A percentile compares a stretch with the other conserved stretches of the same genome.
Evolutionary conservation across 2,888 invertebrate species (phyloP).

Genomic region (Drosophila falleni): DNA sequence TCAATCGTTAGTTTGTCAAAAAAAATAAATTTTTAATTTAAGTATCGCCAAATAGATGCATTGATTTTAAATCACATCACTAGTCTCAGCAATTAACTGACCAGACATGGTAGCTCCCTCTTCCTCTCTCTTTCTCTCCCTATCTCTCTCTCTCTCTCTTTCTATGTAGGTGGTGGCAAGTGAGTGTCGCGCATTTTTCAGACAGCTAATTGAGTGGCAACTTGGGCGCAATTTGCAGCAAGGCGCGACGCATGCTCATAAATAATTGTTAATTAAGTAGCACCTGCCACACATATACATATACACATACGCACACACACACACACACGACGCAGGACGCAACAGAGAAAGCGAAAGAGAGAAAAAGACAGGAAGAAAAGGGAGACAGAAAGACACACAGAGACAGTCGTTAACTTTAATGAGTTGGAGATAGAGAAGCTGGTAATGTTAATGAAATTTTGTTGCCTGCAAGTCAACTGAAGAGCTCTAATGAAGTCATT

Average conservation of each 20-base stretch:
- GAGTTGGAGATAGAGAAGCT: slow-evolving; percentile 54
- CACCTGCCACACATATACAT: slow-evolving; percentile 41
- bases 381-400: neutral
- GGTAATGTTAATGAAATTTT: slow-evolving; percentile 80
- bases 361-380: neutral
- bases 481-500: slow-evolving; percentile 78
- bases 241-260: slow-evolving; percentile 51
- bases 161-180: neutral
- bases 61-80: too few relatives aligned
- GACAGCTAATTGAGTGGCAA: slow-evolving; percentile 76
- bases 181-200: slow-evolving; percentile 68
- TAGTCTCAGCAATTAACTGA: slow-evolving; percentile 43
- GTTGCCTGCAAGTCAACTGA: slow-evolving; percentile 56
- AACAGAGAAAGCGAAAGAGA: neutral
- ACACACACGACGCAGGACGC: slow-evolving; percentile 1
- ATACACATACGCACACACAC: neutral
- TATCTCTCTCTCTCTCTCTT: neutral
- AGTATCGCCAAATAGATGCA: neutral
- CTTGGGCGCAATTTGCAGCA: slow-evolving; percentile 68
- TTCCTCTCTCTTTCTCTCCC: neutral
- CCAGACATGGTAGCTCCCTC: neutral
- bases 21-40: neutral
- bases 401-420: slow-evolving; percentile 72
- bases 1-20: too few relatives aligned
- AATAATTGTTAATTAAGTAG: slow-evolving; percentile 74